These are phyloP conservation scores for Protaetia brevitarsis DNA, from an alignment of 1,140 invertebrate species.

Conservation along the genomic window DNA sequence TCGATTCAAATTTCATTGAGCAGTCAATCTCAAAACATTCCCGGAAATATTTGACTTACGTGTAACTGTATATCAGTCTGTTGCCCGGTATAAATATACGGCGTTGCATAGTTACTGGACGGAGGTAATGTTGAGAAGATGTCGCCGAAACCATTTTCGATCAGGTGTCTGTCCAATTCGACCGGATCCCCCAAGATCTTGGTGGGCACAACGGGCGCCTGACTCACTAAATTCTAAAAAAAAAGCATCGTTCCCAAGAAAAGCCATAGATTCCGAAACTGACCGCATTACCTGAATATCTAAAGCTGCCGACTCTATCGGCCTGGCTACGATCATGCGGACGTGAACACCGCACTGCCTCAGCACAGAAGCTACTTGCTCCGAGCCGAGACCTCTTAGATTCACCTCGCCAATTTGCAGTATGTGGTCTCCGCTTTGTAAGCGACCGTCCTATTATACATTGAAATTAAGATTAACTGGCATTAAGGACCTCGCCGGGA, in stretches of 20 bases:
- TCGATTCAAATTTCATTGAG: too few relatives aligned
- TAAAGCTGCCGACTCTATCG: slow-evolving; percentile 58
- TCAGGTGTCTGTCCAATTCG: slow-evolving; percentile 66
- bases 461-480: background rate
- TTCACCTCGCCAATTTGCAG: slow-evolving; percentile 86
- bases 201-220: slow-evolving; percentile 79
- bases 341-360: slow-evolving; percentile 80
- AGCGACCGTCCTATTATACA: slow-evolving; percentile 67
- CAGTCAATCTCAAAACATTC: too few relatives aligned
- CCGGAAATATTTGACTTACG: slow-evolving; percentile 34
- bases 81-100: slow-evolving; percentile 38
- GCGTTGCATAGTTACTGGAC: slow-evolving; percentile 34
- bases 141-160: slow-evolving; percentile 61
- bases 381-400: slow-evolving; percentile 81
- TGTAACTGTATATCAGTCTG: slow-evolving; percentile 38
- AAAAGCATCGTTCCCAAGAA: slow-evolving; percentile 27
- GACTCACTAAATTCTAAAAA: slow-evolving; percentile 63
- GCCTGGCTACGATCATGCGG: slow-evolving; percentile 77
- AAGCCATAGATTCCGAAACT: too few relatives aligned
- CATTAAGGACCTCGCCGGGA: slow-evolving; percentile 25
- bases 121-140: slow-evolving; percentile 30
- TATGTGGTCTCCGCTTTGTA: slow-evolving; percentile 86
- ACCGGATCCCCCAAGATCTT: slow-evolving; percentile 71
- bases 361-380: slow-evolving; percentile 83
- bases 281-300: slow-evolving; percentile 53